A percentile compares a stretch with the other conserved stretches of the same genome.
phyloP scores from a whole-genome alignment of 2,888 invertebrate genomes.

The Harpalus rubripes region DNA sequence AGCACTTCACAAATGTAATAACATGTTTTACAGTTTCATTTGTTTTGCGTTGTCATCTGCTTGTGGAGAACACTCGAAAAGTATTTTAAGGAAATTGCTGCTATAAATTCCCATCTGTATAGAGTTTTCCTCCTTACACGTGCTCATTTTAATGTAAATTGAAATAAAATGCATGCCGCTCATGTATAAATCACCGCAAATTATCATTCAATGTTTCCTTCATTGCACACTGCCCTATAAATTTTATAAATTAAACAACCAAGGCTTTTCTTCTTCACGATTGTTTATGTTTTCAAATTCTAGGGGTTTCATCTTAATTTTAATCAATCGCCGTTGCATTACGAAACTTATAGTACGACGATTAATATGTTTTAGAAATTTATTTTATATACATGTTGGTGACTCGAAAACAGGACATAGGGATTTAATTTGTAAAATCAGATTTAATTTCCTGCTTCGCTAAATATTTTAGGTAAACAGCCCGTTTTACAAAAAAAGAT shows the following conservation, averaged over 20 bases:
- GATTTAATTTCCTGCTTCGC: no score
- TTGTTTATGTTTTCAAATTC: no score
- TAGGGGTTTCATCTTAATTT: no score
- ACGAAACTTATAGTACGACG: no score
- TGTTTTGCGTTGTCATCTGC: slow-evolving; percentile 61
- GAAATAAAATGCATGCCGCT: slow-evolving; percentile 45
- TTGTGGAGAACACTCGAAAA: slow-evolving; percentile 62
- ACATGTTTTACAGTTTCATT: slow-evolving; percentile 55
- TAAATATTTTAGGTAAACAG: no score
- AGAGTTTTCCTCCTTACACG: slow-evolving; percentile 45
- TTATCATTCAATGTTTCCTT: slow-evolving; percentile 48
- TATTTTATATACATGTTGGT: no score
- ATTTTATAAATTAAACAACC: slow-evolving; percentile 17
- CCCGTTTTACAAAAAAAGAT: no score
- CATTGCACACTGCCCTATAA: slow-evolving; percentile 30
- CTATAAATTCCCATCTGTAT: slow-evolving; percentile 55
- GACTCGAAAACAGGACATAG: no score
- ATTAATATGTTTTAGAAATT: no score
- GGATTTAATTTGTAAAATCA: no score
- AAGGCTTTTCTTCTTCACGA: background rate
- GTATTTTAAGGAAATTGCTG: slow-evolving; percentile 66
- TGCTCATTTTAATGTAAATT: slow-evolving; percentile 55
- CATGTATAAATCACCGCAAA: slow-evolving; percentile 36
- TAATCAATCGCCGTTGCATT: no score
- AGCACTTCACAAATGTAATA: slow-evolving; percentile 57